Evolutionary conservation across 2,797 vertebrate species (phyloP), one percentile per base, ranked within the genome.

Genomic region (Aldrovandia affinis): DNA sequence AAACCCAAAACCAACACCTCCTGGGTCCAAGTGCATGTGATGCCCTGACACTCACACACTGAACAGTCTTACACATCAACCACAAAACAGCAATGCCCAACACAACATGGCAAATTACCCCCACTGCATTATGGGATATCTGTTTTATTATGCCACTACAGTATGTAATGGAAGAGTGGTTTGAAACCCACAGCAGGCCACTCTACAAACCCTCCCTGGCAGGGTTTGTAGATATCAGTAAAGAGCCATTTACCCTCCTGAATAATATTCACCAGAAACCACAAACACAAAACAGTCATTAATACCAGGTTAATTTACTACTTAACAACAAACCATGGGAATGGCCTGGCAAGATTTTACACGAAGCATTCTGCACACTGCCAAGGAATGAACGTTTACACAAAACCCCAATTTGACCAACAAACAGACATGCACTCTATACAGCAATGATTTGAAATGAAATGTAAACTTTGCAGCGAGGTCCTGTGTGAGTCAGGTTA

Each of bases 1-100:
- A 93, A 96, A 96, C 92, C 92, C 91, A 95, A 96, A 95, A 95
- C 95, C 95, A 50, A 93, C 92, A 94, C 91, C 92, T 93, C 93
- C 91, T 90, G 89, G 70, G 59, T 95, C 95, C 94, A 94, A 93
- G 94, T 93, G 89, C 93, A 94, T 94, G 92, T 93, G 93, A 95
- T 88, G 89, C 77, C 83, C 89, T 87, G 65, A 44, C 73, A 44
- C 81, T 55, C 57, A 54, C 61, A 87, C 54, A 86, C 28, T 9
- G 89, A 80, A 88, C 88, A 86, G 86, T 89, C 90, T 92, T 68
- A 55, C 47, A 75, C 47, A 75, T 39, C 80, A 83, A 79, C 88
- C 59, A 75, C 50, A 18, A 81, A 63, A 65, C 78, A 78, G 85
- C 81, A 75, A 87, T 78, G 55, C 85, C 85, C 55, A 14, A 54